Evolutionary conservation across 2,113 vertebrate genomes (phyloP).

Genomic region (Eurypyga helias): DNA sequence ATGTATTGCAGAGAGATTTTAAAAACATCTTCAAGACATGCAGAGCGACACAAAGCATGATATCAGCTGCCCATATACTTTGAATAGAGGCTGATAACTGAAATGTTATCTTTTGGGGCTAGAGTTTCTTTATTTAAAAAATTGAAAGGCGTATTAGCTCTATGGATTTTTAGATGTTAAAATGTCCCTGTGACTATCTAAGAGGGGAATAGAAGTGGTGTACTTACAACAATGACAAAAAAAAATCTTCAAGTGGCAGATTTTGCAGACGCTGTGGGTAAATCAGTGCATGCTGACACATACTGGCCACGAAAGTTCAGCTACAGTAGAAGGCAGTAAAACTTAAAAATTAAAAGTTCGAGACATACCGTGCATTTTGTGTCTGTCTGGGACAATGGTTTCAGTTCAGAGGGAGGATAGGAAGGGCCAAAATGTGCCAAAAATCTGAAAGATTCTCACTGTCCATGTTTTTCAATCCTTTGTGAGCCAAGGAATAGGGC

Average conservation of each 20-base stretch:
- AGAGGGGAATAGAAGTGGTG: not conserved
- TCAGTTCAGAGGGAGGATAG: not conserved
- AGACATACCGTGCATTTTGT: accelerated
- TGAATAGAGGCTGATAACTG: not conserved
- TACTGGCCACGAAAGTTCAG: not conserved
- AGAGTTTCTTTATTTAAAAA: not conserved
- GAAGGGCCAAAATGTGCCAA: not conserved
- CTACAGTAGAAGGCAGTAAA: not conserved
- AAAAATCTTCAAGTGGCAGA: not conserved
- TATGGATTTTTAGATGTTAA: not conserved
- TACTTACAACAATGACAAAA: not conserved
- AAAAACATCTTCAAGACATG: not conserved
- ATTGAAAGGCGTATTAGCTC: not conserved
- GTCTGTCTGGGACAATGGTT: not conserved
- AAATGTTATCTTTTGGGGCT: not conserved
- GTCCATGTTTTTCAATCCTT: not conserved
- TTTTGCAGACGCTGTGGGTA: not conserved
- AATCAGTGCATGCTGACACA: not conserved
- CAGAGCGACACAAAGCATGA: not conserved
- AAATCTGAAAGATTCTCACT: not conserved
- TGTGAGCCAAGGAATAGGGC: not conserved
- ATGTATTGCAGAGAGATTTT: not conserved
- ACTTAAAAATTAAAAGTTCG: not conserved
- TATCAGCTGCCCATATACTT: not conserved
- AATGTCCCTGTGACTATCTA: not conserved